Percentiles rank a stretch among this genome's conserved stretches.
Evolutionary conservation across 1,140 invertebrate species (phyloP).

Genomic region (Matsumurasca onukii): DNA sequence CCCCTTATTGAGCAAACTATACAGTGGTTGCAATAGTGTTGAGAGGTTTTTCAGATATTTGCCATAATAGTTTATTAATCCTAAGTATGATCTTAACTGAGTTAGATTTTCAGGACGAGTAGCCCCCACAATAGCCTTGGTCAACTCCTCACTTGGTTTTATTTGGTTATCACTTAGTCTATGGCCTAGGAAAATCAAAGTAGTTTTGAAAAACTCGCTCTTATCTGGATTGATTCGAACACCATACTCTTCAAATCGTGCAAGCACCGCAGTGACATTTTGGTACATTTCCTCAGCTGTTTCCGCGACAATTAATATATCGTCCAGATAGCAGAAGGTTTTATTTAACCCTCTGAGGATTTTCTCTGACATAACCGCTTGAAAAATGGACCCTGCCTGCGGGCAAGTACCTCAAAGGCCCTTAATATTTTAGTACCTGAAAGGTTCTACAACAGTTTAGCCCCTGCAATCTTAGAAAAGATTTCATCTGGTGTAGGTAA

Average conservation of each 20-base stretch:
- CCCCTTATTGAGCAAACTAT: background rate
- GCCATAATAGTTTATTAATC: constrained; percentile 14
- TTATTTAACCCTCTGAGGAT: no score
- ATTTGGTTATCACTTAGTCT: constrained; percentile 6
- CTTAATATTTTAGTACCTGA: no score
- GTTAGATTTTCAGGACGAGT: constrained; percentile 14
- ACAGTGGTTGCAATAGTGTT: background rate
- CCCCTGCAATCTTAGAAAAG: background rate
- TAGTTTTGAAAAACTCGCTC: constrained; percentile 6
- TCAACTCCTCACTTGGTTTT: no score
- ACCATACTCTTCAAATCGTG: background rate
- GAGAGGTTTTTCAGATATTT: constrained; percentile 28
- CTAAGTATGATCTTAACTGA: constrained; percentile 18
- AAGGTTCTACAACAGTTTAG: background rate
- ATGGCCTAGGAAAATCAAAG: constrained; percentile 14
- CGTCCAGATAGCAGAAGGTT: background rate
- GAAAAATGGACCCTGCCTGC: no score
- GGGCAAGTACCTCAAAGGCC: no score
- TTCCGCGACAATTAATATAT: constrained; percentile 4
- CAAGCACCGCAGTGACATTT: constrained; percentile 5
- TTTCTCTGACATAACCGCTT: no score
- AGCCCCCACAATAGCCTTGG: constrained; percentile 11
- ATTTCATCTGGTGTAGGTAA: no score
- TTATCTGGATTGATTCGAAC: background rate
- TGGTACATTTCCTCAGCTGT: constrained; percentile 1